These are phyloP conservation scores for Linnaemya tessellans DNA, from an alignment of 2,888 invertebrate species.

Conservation along the genomic window DNA sequence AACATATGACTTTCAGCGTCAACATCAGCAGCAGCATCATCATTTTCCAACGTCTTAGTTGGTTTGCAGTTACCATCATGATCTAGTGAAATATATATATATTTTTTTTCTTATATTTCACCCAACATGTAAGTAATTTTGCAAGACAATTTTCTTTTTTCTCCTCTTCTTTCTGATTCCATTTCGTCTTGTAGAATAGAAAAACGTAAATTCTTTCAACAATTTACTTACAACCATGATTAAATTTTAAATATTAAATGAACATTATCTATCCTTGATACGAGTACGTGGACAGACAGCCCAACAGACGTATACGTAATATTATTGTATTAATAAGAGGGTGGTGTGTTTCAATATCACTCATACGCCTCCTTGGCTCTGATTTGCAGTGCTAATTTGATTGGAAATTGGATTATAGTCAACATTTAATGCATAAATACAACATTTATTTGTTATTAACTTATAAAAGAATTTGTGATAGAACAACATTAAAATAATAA, in stretches of 20 bases:
- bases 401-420: slow-evolving; percentile 19
- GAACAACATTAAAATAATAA: too few species aligned
- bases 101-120: background rate
- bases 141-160: background rate
- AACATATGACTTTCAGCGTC: slow-evolving; percentile 24
- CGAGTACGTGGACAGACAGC: background rate
- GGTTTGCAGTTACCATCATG: slow-evolving; percentile 28
- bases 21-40: slow-evolving; percentile 7
- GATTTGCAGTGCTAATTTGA: background rate
- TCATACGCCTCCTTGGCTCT: slow-evolving; percentile 3
- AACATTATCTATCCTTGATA: background rate
- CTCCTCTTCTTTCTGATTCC: background rate
- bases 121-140: background rate
- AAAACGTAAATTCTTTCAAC: slow-evolving; percentile 37
- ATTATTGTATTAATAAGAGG: background rate
- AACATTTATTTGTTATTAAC: background rate
- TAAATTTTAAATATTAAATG: slow-evolving; percentile 61
- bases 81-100: slow-evolving; percentile 21
- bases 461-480: too few species aligned
- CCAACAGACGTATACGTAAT: slow-evolving; percentile 29
- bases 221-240: slow-evolving; percentile 46
- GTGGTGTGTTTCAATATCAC: background rate
- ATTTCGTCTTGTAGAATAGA: slow-evolving; percentile 27
- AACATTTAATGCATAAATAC: background rate
- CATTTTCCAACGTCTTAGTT: slow-evolving; percentile 18